These are phyloP conservation scores for Acinonyx jubatus DNA, from an alignment of 2,113 vertebrate species.

Conservation along the genomic window DNA sequence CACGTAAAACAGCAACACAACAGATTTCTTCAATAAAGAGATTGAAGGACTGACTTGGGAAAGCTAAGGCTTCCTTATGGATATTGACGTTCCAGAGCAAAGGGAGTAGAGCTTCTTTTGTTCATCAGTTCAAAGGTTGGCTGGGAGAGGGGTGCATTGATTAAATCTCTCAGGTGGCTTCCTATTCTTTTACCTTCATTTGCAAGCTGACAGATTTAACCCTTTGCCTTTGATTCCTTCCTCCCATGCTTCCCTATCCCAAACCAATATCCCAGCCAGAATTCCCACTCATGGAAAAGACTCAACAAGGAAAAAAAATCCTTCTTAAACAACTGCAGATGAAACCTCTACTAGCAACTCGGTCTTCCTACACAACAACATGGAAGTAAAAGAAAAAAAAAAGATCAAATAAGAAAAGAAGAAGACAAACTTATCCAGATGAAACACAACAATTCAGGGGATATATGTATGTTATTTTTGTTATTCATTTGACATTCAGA, in stretches of 20 bases:
- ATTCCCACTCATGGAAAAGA: neutral
- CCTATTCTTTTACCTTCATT: neutral
- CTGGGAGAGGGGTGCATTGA: neutral
- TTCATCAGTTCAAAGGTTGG: neutral
- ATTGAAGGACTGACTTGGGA: neutral
- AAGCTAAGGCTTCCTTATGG: neutral
- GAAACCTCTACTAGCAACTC: neutral
- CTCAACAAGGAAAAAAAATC: neutral
- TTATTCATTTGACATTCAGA: neutral
- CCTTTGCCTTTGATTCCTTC: neutral
- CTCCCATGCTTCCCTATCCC: accelerated
- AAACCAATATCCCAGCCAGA: neutral
- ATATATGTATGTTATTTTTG: neutral
- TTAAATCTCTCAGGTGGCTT: neutral
- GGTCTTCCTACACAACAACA: neutral
- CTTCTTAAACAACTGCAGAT: neutral
- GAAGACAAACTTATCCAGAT: neutral
- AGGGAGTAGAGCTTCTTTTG: neutral
- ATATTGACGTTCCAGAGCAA: neutral
- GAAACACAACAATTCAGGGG: neutral
- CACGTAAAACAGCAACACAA: neutral
- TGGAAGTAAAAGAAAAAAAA: neutral
- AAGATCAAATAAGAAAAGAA: neutral
- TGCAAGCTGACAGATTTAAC: neutral
- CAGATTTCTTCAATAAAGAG: neutral